phyloP scores from a whole-genome alignment of 2,113 vertebrate genomes.

The Ptyas mucosa region DNA sequence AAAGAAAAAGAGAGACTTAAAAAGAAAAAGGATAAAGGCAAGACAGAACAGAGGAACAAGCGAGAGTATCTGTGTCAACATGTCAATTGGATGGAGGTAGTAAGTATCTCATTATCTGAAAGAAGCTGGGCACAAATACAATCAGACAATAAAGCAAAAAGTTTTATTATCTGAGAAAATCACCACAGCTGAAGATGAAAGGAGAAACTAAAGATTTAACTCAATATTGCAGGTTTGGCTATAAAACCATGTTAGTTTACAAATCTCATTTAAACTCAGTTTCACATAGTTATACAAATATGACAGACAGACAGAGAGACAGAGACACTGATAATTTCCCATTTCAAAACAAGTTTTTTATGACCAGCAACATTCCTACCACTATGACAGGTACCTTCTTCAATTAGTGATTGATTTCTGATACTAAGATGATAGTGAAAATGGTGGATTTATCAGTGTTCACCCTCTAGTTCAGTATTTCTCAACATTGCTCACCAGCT shows the following conservation, averaged over 20 bases:
- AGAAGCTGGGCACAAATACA: conserved; percentile 16
- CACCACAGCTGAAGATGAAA: not conserved
- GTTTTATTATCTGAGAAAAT: not conserved
- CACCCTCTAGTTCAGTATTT: not conserved
- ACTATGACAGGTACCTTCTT: not conserved
- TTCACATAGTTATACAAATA: not conserved
- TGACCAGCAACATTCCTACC: not conserved
- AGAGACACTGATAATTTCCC: not conserved
- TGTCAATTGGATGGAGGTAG: conserved; percentile 3
- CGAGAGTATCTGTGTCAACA: not conserved
- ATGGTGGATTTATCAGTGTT: not conserved
- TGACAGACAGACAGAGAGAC: not conserved
- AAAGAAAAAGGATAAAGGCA: not conserved
- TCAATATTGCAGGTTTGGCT: too few species aligned
- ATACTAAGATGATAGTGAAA: not conserved
- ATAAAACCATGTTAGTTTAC: not conserved
- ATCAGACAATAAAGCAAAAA: conserved; percentile 24
- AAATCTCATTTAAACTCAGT: not conserved
- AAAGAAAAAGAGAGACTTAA: conserved; percentile 14
- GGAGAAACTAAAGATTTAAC: not conserved
- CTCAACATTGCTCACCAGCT: not conserved
- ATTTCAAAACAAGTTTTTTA: not conserved
- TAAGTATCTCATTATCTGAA: not conserved
- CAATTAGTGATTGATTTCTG: not conserved
- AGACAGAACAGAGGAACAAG: not conserved